phyloP scores from a whole-genome alignment of 92 coral and sea anemone genomes.

The Desmophyllum pertusum region DNA sequence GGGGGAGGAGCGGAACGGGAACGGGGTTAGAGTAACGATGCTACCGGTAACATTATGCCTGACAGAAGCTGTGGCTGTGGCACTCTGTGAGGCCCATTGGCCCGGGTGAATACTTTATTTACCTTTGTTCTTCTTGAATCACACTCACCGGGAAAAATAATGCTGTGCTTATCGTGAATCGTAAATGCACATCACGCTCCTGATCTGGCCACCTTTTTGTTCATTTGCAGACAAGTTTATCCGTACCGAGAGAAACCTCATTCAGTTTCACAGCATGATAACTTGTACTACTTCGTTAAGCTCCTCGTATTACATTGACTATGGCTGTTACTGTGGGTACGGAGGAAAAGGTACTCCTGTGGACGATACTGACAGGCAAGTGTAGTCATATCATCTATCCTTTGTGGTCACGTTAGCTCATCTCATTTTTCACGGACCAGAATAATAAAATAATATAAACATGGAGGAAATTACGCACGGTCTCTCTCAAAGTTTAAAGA shows the following conservation, averaged over 20 bases:
- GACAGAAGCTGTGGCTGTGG: too few relatives aligned
- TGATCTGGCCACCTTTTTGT: neutral
- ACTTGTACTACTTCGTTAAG: slow-evolving; percentile 46
- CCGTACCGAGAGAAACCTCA: slow-evolving; percentile 46
- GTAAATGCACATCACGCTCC: neutral
- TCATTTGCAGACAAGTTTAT: slow-evolving; percentile 8
- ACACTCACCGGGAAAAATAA: neutral
- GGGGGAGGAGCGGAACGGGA: too few relatives aligned
- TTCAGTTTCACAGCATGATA: slow-evolving; percentile 67
- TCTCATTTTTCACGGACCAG: too few relatives aligned
- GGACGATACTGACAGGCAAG: slow-evolving; percentile 64
- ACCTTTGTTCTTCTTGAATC: neutral
- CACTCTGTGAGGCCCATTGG: neutral
- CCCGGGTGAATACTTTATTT: neutral
- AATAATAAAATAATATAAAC: too few relatives aligned
- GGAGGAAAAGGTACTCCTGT: slow-evolving; percentile 71
- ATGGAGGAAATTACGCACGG: too few relatives aligned
- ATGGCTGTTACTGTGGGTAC: slow-evolving; percentile 80
- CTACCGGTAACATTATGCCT: too few relatives aligned
- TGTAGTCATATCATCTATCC: neutral
- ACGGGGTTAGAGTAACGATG: too few relatives aligned
- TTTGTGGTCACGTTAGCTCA: too few relatives aligned
- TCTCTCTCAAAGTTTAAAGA: too few relatives aligned
- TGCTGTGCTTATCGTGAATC: neutral
- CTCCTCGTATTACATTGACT: slow-evolving; percentile 48